These are phyloP conservation scores for Anastatus disparis DNA, from an alignment of 1,140 invertebrate species.

Conservation along the genomic window DNA sequence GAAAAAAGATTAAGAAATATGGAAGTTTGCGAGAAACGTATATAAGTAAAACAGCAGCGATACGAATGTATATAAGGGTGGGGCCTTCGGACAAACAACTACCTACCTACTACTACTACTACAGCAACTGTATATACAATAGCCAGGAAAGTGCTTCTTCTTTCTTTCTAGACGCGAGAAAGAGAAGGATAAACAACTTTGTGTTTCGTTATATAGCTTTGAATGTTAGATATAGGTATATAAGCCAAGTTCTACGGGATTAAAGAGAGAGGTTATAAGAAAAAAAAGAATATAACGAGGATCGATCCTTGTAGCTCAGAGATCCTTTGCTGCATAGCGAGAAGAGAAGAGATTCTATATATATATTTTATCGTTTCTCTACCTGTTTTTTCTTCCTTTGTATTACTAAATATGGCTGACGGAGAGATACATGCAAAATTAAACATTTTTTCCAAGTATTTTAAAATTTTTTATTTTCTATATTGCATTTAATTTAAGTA, in stretches of 20 bases:
- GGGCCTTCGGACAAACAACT: no score
- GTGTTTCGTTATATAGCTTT: no score
- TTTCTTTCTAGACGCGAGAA: background rate
- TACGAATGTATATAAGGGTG: background rate
- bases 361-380: no score
- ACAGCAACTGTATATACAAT: no score
- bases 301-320: constrained; percentile 25
- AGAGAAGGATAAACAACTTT: background rate
- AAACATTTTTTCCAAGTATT: background rate
- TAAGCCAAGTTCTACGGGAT: background rate
- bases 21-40: background rate
- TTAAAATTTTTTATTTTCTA: no score
- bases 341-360: no score
- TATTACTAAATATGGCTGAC: background rate
- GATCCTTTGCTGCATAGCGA: constrained; percentile 22
- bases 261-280: background rate
- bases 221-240: background rate
- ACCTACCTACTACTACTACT: no score
- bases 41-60: background rate
- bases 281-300: constrained; percentile 20
- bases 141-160: no score
- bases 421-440: background rate
- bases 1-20: constrained; percentile 22
- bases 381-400: background rate
- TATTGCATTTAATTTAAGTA: no score